A percentile compares a stretch with the other conserved stretches of the same genome.
phyloP scores from a whole-genome alignment of 2,888 invertebrate genomes.

The Papilio elwesi region DNA sequence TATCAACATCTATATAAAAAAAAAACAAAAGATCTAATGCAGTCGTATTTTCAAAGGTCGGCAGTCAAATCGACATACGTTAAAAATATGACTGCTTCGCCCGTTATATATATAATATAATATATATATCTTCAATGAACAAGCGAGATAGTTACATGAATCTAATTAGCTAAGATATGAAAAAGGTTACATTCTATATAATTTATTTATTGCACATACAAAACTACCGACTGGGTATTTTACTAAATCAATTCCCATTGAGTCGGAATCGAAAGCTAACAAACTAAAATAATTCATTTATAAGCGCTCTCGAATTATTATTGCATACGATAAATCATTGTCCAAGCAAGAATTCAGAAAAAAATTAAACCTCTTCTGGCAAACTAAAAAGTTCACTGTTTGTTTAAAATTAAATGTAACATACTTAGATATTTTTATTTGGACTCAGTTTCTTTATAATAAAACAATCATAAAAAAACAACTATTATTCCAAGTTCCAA shows the following conservation, averaged over 20 bases:
- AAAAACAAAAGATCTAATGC: conserved; percentile 44
- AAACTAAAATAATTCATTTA: conserved; percentile 35
- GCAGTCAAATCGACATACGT: conserved; percentile 35
- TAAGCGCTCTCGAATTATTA: conserved; percentile 19
- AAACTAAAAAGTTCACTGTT: conserved; percentile 50
- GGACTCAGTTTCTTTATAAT: conserved; percentile 54
- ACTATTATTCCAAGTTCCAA: neutral
- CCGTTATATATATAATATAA: conserved; percentile 19
- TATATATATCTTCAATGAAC: conserved; percentile 59
- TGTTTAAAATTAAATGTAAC: conserved; percentile 55
- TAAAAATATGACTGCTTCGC: conserved; percentile 37
- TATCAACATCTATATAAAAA: conserved; percentile 73
- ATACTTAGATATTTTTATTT: conserved; percentile 50
- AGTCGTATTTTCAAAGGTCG: conserved; percentile 52
- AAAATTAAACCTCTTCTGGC: conserved; percentile 62
- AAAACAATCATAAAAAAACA: conserved; percentile 41
- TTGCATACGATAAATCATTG: conserved; percentile 51
- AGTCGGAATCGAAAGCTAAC: conserved; percentile 52
- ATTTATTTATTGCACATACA: conserved; percentile 81
- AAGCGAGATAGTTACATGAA: conserved; percentile 74
- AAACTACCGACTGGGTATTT: conserved; percentile 71
- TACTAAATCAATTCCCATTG: conserved; percentile 44
- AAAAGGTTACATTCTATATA: conserved; percentile 70
- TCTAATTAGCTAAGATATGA: conserved; percentile 83
- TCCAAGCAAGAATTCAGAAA: conserved; percentile 55